Base-by-base conservation (phyloP, 2,888 invertebrate genomes). In the Himalopsyche japonica region DNA sequence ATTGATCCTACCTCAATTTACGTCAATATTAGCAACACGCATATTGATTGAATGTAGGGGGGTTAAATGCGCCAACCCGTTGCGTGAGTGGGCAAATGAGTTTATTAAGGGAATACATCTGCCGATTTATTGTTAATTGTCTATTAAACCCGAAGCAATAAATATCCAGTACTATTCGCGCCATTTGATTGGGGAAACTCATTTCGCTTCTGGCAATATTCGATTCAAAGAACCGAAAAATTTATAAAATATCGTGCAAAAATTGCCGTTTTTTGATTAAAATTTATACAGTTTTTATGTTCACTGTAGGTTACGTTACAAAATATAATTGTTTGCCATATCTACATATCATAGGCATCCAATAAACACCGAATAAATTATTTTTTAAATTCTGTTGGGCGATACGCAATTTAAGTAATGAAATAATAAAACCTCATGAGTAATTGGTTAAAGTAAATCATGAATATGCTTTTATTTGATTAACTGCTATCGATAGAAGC, bases 111-210 rank as follows among this genome's bases (percentile, higher is more conserved):
- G 47, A 47, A 47, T 79, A 79, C 79, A 47, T 30, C 79, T 48
- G 79, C 47, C 30, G 79, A 79, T 79, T 79, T 47, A 47, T 47
- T 47, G 47, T 79, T 79, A 79, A 79, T 79, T 79, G 79, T 79
- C 79, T 79, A 79, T 79, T 47, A 79, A 79, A 79, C 79, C 43
- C 48, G 79, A 37, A 47, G 20, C 43, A 48, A 79, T 79, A 79
- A 79, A 79, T 79, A 47, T 27, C 47, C 43, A 47, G 30, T 79
- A 30, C 24, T 79, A 48, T 37, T 79, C 47, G 79, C 47, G 48
- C 47, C 37, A 30, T 79, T 70, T 70, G 70, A 27, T 70, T 70
- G 70, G 70, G 57, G 70, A 70, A 70, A 70, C 70, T 70, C 70
- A 70, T 27, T 70, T 30, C 27, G 27, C 70, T 70, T 30, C 70